These are phyloP conservation scores for Patagioenas fasciata DNA, from an alignment of 2,113 vertebrate genomes.

Conservation along the genomic window DNA sequence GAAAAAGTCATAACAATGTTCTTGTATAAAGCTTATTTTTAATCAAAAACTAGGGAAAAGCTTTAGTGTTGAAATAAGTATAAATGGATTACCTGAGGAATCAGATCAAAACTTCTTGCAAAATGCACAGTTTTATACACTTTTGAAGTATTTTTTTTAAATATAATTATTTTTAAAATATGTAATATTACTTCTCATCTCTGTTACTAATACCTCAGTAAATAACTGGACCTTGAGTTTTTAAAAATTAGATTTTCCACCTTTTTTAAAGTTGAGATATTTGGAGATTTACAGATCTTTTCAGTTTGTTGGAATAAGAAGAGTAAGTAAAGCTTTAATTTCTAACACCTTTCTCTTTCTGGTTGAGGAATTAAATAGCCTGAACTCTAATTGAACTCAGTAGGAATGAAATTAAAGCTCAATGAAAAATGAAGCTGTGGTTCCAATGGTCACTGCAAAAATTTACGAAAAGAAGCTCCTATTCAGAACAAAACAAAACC, in stretches of 20 bases:
- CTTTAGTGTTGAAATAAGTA: neutral
- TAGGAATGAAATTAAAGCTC: slow-evolving; percentile 22
- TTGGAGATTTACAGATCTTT: neutral
- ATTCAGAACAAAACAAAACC: neutral
- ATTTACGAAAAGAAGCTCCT: neutral
- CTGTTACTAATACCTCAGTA: neutral
- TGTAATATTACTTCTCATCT: neutral
- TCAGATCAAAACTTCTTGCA: neutral
- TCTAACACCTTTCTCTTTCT: slow-evolving; percentile 22
- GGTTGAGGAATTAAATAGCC: slow-evolving; percentile 17
- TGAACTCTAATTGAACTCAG: slow-evolving; percentile 48
- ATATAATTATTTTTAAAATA: neutral
- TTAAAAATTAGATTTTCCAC: neutral
- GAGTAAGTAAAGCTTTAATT: slow-evolving; percentile 26
- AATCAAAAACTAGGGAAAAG: neutral
- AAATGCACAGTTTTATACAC: neutral
- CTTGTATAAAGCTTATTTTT: neutral
- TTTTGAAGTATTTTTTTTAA: neutral
- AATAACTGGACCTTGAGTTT: neutral
- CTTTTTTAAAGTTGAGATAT: neutral
- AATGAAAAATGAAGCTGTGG: slow-evolving; percentile 29
- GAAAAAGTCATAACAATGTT: neutral
- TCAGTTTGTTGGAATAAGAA: neutral
- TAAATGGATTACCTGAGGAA: neutral
- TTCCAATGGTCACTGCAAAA: slow-evolving; percentile 7